A percentile compares a stretch with the other conserved stretches of the same genome.
Conservation (phyloP, 2,888 invertebrate species). For the Cephonodes hylas region DNA sequence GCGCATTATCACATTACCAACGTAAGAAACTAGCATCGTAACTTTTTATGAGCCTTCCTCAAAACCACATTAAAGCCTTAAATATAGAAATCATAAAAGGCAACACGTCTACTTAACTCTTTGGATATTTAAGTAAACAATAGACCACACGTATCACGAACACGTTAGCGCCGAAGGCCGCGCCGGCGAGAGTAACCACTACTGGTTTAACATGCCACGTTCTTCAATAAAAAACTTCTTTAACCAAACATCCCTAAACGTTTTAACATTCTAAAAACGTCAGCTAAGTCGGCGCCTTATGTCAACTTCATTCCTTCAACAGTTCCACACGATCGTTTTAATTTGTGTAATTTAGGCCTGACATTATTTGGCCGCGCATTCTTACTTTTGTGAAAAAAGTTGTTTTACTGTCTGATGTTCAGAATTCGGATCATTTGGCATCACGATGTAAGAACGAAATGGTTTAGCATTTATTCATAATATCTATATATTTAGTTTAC, state of each 20-base stretch:
- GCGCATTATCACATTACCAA: neutral
- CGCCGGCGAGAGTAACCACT: neutral
- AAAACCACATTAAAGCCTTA: slow-evolving; percentile 2
- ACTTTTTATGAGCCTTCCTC: neutral
- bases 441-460: neutral
- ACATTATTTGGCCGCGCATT: neutral
- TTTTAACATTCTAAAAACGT: slow-evolving; percentile 6
- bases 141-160: slow-evolving; percentile 1
- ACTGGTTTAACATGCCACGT: neutral
- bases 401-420: neutral
- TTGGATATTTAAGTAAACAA: neutral
- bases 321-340: slow-evolving; percentile 1
- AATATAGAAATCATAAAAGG: slow-evolving; percentile 8
- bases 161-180: neutral
- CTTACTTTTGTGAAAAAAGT: neutral
- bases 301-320: neutral
- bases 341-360: neutral
- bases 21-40: neutral
- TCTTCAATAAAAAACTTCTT: neutral
- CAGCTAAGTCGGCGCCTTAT: neutral
- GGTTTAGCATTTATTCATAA: too few relatives aligned
- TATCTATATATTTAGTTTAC: too few relatives aligned
- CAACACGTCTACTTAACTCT: neutral
- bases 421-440: neutral
- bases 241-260: neutral